Evolutionary conservation across 2,797 vertebrate genomes (phyloP).

Genomic region (Dendrocincla tyrannina): DNA sequence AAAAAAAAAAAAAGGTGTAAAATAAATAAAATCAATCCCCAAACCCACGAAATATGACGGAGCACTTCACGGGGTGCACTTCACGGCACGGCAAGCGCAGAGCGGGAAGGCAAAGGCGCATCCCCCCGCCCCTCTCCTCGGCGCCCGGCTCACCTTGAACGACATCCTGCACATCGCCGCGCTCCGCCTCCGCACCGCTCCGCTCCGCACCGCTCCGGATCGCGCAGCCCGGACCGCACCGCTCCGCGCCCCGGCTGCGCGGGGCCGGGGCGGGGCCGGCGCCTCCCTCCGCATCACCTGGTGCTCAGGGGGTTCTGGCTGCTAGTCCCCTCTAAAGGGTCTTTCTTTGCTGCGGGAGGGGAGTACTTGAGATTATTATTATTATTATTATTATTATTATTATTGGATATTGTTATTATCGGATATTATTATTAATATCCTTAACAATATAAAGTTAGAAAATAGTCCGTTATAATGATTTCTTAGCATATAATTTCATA

Average conservation of each 20-base stretch:
- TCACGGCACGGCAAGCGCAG: not conserved
- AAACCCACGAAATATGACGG: not conserved
- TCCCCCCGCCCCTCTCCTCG: not conserved
- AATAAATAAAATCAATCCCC: not conserved
- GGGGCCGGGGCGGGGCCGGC: not conserved
- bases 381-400: too few relatives aligned
- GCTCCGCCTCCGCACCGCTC: slow-evolving; percentile 40
- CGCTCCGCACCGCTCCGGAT: too few relatives aligned
- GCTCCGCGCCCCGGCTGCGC: not conserved
- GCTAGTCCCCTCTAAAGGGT: accelerated
- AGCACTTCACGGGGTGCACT: not conserved
- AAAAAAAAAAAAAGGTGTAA: not conserved
- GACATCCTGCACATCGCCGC: slow-evolving; percentile 12
- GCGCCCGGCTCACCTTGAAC: slow-evolving; percentile 85
- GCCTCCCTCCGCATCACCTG: not conserved
- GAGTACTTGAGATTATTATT: not conserved
- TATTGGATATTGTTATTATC: too few relatives aligned
- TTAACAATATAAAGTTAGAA: not conserved
- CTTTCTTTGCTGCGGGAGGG: not conserved
- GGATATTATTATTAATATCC: too few relatives aligned
- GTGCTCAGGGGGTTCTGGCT: accelerated
- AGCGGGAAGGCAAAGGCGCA: not conserved
- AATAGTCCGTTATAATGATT: not conserved
- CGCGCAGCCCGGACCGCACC: not conserved
- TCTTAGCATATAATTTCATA: not conserved